phyloP scores from a whole-genome alignment of 2,113 vertebrate genomes.

The Tachycineta bicolor region DNA sequence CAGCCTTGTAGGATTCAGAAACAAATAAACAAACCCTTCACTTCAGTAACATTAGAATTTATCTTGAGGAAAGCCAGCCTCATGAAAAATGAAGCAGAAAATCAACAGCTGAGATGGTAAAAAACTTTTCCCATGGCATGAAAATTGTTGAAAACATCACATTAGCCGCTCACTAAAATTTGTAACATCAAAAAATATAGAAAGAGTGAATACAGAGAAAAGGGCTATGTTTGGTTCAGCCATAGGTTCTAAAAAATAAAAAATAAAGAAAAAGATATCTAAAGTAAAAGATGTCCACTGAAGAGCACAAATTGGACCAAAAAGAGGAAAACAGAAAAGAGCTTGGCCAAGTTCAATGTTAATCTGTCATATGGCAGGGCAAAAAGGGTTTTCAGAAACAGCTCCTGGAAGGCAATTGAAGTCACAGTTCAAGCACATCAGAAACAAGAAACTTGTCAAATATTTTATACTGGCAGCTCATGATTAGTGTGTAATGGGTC shows the following conservation, averaged over 20 bases:
- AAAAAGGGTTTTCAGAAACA: neutral
- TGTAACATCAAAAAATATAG: neutral
- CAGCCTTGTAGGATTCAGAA: neutral
- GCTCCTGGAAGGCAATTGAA: neutral
- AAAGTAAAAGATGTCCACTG: neutral
- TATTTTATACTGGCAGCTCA: neutral
- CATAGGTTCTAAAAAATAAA: neutral
- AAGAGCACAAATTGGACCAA: neutral
- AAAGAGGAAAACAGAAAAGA: neutral
- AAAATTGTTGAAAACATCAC: constrained; percentile 14
- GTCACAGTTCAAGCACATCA: neutral
- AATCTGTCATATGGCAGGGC: neutral
- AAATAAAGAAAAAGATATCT: neutral
- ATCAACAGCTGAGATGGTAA: constrained; percentile 18
- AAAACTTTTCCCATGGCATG: constrained; percentile 14
- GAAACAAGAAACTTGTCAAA: constrained; percentile 18
- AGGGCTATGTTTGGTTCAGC: neutral
- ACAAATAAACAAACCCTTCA: constrained; percentile 21
- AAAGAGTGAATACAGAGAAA: neutral
- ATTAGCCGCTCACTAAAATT: neutral
- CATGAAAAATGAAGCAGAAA: constrained; percentile 14
- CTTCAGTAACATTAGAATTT: constrained; percentile 2
- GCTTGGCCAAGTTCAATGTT: neutral
- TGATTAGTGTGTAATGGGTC: neutral
- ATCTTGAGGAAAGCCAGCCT: constrained; percentile 3